Evolutionary conservation across 2,888 invertebrate genomes (phyloP), one percentile per base, ranked within the genome.

Genomic region (Nomada lathburiana): DNA sequence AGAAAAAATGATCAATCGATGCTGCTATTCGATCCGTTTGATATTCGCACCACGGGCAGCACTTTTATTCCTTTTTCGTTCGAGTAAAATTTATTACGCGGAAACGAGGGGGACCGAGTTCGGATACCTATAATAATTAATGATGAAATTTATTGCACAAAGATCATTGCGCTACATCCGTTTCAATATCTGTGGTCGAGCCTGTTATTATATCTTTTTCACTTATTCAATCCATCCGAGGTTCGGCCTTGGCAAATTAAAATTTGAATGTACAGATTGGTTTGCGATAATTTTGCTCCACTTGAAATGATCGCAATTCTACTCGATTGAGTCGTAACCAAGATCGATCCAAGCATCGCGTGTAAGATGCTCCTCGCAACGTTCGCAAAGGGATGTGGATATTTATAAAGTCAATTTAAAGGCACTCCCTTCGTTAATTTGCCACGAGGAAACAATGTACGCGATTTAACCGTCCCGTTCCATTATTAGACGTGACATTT

Each of bases 41-140:
- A 4, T n/a, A 42, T 47, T 59, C 55, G 13, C 16, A 18, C 65
- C 42, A 16, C 55, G 13, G 36, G 26, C 64, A 9, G 42, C 5
- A 50, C 60, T 23, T 73, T 71, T 50, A 68, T 52, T 36, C 44
- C 29, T 36, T 29, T 64, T 9, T 10, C 64, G 11, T 9, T 47
- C 23, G 52, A 26, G 4, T 13, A 42, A 76, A 76, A 20, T 73
- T 20, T 20, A 82, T 76, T 80, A 60, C 5, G 11, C n/a, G 50
- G 13, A 26, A 47, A 57, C 23, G 23, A 36, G 13, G n/a, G 18
- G 1, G 2, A 11, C 9, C 10, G 36, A 18, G 7, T 29, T 20
- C 23, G 10, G 3, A 18, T 4, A 13, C 52, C 7, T 63, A 42
- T 26, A 20, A 50, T 64, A 20, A 50, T 64, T 42, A 18, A 52